Base-by-base conservation (phyloP, 1,140 invertebrate genomes). In the Riptortus pedestris region DNA sequence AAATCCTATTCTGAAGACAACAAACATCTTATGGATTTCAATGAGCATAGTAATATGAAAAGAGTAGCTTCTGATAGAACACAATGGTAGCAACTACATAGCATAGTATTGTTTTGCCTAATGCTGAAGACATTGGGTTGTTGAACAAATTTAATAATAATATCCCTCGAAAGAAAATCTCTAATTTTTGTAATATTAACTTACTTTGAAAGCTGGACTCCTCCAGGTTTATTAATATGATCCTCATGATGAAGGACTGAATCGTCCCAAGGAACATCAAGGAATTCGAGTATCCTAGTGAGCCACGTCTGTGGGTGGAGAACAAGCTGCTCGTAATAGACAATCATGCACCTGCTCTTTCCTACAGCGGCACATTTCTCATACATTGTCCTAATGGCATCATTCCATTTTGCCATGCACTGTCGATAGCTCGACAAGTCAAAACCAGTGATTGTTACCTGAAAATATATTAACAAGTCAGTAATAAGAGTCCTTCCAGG, bases 371-470 rank as follows among this genome's bases (percentile, higher is more conserved):
- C 82, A 78, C 96, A 99, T 78, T 98, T 93, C 64, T 85, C 82
- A 76, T 96, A 87, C 96, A 99, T 99, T 59, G 86, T 80, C 71
- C 89, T 85, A 71, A 97, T 93, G 22, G 93, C 94, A 70, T 86
- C 83, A 76, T 97, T 98, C 96, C 96, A 98, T 76, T 95, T 95
- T 66, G 82, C 85, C 74, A 99, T 75, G 75, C 93, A 97, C 75
- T 96, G 91, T 62, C 91, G 82, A 76, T 96, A 97, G 72, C 86
- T 91, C 66, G 83, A 85, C 71, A 98, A 77, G 78, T 98, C 93
- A 78, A 98, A 99, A 1, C 96, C 96, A 20, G 94, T 95, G 72
- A 98, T 98, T 55, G 95, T 98, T 59, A 98, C 91, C 86, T 90
- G 73, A 60, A 64, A 66, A 64, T 20, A 61, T 7, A n/a, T n/a